Conservation (phyloP, 1,140 invertebrate genomes). For the Calosoma granatense region DNA sequence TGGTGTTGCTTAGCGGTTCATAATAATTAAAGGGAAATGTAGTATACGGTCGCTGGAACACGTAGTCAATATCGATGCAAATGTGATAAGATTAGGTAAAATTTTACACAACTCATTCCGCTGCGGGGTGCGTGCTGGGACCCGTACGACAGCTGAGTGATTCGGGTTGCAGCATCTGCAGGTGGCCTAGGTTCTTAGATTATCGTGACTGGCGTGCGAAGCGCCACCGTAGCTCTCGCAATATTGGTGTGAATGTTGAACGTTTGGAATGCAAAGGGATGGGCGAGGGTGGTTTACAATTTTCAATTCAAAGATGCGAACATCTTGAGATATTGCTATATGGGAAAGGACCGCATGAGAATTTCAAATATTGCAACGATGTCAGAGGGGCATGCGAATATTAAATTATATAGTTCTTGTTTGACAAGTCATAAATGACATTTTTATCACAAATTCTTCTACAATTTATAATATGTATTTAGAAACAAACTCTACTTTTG, state of each 20-base stretch:
- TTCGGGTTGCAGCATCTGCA: background rate
- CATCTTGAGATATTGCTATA: slow-evolving; percentile 28
- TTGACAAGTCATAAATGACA: too few species aligned
- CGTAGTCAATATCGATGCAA: slow-evolving; percentile 6
- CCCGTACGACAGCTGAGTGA: background rate
- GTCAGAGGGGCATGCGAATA: background rate
- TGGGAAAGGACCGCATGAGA: slow-evolving; percentile 22
- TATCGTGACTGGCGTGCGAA: slow-evolving; percentile 2
- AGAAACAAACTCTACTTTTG: too few species aligned
- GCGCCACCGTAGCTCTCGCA: background rate
- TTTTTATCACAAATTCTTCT: too few species aligned
- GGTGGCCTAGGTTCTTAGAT: too few species aligned
- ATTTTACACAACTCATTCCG: background rate
- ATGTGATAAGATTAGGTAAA: slow-evolving; percentile 8
- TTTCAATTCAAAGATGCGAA: slow-evolving; percentile 27
- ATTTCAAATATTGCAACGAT: slow-evolving; percentile 23
- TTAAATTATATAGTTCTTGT: background rate
- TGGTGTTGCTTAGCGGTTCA: too few species aligned
- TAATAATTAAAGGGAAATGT: slow-evolving; percentile 7
- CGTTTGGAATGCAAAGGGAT: slow-evolving; percentile 18
- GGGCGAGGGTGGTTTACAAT: slow-evolving; percentile 27
- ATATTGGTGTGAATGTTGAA: slow-evolving; percentile 29
- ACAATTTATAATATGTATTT: too few species aligned
- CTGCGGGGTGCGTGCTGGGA: background rate
- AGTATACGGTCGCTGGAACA: background rate